Evolutionary conservation across 2,888 invertebrate genomes (phyloP), one percentile per base, ranked within the genome.

Genomic region (Galerucella calmariensis): DNA sequence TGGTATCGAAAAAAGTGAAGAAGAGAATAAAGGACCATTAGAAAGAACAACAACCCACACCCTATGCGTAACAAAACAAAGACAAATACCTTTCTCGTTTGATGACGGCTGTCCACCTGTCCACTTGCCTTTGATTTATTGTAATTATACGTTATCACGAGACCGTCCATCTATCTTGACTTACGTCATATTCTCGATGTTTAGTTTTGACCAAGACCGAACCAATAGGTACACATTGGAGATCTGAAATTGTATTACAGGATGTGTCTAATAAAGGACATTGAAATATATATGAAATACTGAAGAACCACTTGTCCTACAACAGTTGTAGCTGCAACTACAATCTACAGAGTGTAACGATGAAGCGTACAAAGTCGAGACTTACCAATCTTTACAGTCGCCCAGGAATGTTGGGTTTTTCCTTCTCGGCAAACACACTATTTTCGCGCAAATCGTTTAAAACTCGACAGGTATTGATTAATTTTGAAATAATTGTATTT

Each of bases 51-150:
- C 69, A 73, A 67, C 66, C 72, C 66, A 66, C 69, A 75, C 72
- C 69, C 75, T 74, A 62, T 16, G 62, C 16, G 59, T 41, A 62
- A 62, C 58, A 51, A 59, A 65, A 66, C 46, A 41, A 46, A 76
- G 73, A 73, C 73, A 75, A 72, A 77, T 62, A 62, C 41, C 35
- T 62, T 16, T 70, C 73, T 62, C 73, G 63, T 16, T 71, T 70
- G 73, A 75, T 76, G 78, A 77, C 76, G 75, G 76, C 75, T 76
- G 81, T 80, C 80, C 81, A 81, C 79, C 79, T 81, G 82, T 78
- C 82, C 81, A 81, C 80, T 81, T 80, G 79, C 79, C 79, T 80
- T 81, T 82, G 81, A 82, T 82, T 82, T 82, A 82, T 81, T 80
- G 78, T 82, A 82, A 82, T 82, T 82, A 82, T 78, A 78, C 72